Conservation (phyloP, 2,888 invertebrate genomes). For the Conus canariensis region DNA sequence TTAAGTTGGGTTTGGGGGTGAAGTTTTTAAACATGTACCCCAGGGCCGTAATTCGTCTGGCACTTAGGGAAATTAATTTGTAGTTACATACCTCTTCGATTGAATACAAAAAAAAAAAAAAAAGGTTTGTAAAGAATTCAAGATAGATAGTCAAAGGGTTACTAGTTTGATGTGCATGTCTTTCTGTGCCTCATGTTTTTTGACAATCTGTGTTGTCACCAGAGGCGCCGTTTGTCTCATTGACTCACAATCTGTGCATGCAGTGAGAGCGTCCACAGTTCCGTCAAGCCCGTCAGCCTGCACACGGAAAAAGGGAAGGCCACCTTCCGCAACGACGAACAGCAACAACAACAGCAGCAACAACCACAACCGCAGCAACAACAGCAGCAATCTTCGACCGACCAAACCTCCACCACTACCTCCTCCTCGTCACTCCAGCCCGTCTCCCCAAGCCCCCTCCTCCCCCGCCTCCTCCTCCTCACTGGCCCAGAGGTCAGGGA, state of each 20-base stretch:
- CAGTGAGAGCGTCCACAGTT: conserved; percentile 53
- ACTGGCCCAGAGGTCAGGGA: conserved; percentile 18
- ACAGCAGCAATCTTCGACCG: neutral
- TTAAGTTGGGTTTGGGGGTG: too few relatives aligned
- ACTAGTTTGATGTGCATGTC: neutral
- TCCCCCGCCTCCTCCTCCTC: neutral
- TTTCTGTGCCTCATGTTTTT: neutral
- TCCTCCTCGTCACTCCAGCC: conserved; percentile 4
- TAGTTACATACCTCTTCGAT: too few relatives aligned
- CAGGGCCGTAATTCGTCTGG: too few relatives aligned
- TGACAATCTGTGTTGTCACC: too few relatives aligned
- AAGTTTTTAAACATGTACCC: too few relatives aligned
- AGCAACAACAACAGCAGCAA: neutral
- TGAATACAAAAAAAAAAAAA: too few relatives aligned
- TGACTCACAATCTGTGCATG: neutral
- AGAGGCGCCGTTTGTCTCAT: too few relatives aligned
- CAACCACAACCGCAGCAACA: neutral
- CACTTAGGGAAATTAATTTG: too few relatives aligned
- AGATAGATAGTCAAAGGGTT: too few relatives aligned
- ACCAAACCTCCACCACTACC: neutral
- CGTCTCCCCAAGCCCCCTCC: neutral
- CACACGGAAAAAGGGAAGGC: conserved; percentile 60
- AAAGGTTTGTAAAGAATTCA: too few relatives aligned
- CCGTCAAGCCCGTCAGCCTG: conserved; percentile 58
- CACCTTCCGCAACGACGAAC: conserved; percentile 58